Evolutionary conservation across 2,113 vertebrate genomes (phyloP).

Genomic region (Pollimyrus isidori): DNA sequence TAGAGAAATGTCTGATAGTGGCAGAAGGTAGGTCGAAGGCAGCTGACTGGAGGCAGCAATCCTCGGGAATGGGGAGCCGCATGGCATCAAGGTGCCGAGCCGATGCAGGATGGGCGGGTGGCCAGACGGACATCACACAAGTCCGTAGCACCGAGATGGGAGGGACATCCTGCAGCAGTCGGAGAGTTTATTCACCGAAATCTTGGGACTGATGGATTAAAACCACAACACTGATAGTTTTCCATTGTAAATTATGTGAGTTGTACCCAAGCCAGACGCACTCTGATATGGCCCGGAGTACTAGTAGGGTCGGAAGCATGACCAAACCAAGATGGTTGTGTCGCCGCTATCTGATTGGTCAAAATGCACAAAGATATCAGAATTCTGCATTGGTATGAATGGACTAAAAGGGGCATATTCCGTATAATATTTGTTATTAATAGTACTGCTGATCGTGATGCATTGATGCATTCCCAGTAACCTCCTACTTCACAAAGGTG

Average conservation of each 20-base stretch:
- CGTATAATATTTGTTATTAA: neutral
- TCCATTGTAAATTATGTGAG: no score
- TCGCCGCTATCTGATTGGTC: neutral
- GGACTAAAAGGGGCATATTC: neutral
- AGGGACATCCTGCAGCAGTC: neutral
- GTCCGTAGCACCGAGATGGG: neutral
- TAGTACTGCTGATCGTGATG: neutral
- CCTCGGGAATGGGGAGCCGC: constrained; percentile 22
- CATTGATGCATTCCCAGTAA: neutral
- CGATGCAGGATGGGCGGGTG: neutral
- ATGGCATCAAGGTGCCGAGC: constrained; percentile 21
- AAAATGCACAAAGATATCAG: neutral
- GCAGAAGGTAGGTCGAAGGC: constrained; percentile 36
- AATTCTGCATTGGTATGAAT: neutral
- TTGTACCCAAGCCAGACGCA: neutral
- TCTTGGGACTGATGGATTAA: neutral
- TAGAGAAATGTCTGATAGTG: neutral
- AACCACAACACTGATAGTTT: neutral
- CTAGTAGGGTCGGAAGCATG: neutral
- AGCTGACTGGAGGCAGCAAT: constrained; percentile 28
- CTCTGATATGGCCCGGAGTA: neutral
- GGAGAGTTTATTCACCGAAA: neutral
- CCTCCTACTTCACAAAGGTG: neutral
- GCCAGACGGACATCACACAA: neutral
- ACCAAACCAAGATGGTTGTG: neutral